Conservation (phyloP, 2,888 invertebrate genomes). For the Congeria kusceri region DNA sequence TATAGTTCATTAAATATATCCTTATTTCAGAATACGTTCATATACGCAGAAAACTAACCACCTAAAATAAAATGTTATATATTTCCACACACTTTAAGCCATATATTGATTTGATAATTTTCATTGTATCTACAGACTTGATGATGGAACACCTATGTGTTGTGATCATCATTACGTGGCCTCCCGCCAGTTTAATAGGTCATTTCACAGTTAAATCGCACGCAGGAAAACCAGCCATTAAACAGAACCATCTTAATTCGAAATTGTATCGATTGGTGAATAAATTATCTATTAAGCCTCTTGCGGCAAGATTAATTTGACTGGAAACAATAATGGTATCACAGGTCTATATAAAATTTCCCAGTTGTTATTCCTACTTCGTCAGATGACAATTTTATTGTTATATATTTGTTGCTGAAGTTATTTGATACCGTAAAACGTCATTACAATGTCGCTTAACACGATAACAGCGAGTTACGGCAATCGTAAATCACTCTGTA, state of each 20-base stretch:
- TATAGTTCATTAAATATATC: too few relatives aligned
- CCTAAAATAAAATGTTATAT: too few relatives aligned
- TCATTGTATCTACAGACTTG: too few relatives aligned
- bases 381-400: conserved; percentile 64
- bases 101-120: too few relatives aligned
- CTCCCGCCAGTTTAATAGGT: too few relatives aligned
- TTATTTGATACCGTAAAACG: conserved; percentile 65
- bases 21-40: too few relatives aligned
- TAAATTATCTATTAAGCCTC: conserved; percentile 60
- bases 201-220: too few relatives aligned
- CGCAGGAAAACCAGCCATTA: too few relatives aligned
- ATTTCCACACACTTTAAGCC: too few relatives aligned
- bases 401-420: conserved; percentile 66
- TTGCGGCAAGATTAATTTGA: conserved; percentile 63
- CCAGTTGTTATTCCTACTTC: conserved; percentile 64
- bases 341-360: conserved; percentile 62
- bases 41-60: too few relatives aligned
- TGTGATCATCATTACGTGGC: too few relatives aligned
- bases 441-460: conserved; percentile 66
- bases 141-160: too few relatives aligned
- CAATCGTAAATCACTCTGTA: conserved; percentile 60
- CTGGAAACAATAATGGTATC: conserved; percentile 61
- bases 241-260: background rate
- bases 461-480: conserved; percentile 65
- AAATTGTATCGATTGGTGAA: conserved; percentile 51